Evolutionary conservation across 2,888 invertebrate genomes (phyloP).

Genomic region (Catocala fraxini): DNA sequence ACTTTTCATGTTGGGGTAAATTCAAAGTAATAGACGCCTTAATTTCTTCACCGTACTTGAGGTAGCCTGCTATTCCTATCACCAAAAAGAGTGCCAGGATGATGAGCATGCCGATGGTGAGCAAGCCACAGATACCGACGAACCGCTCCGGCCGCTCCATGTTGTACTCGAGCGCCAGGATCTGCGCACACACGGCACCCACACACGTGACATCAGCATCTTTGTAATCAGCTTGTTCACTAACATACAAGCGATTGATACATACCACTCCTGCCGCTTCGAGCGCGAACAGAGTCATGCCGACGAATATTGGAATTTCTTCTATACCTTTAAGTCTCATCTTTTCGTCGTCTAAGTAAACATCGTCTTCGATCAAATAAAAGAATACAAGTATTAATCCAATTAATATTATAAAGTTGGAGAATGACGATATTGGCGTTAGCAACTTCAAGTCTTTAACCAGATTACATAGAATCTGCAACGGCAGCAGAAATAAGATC

Average conservation of each 20-base stretch:
- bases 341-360: neutral
- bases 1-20: too few species aligned
- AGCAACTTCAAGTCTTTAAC: conserved; percentile 12
- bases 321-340: neutral
- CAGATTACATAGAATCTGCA: conserved; percentile 8
- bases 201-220: too few species aligned
- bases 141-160: too few species aligned
- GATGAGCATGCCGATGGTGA: too few species aligned
- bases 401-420: conserved; percentile 3
- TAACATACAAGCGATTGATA: neutral
- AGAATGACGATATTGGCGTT: conserved; percentile 9
- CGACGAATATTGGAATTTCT: conserved; percentile 14
- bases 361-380: conserved; percentile 17
- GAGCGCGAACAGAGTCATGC: conserved; percentile 11
- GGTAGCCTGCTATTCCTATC: too few species aligned
- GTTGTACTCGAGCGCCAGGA: too few species aligned
- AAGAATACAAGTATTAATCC: conserved; percentile 13
- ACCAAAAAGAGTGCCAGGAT: too few species aligned
- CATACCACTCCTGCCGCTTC: conserved; percentile 24
- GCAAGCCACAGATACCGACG: conserved; percentile 48
- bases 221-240: too few species aligned
- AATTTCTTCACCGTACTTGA: too few species aligned
- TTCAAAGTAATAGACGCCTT: too few species aligned
- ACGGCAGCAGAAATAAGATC: conserved; percentile 7
- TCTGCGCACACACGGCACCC: too few species aligned